Evolutionary conservation across 2,797 vertebrate genomes (phyloP), one percentile per base, ranked within the genome.

Genomic region (Phoeniculus purpureus): DNA sequence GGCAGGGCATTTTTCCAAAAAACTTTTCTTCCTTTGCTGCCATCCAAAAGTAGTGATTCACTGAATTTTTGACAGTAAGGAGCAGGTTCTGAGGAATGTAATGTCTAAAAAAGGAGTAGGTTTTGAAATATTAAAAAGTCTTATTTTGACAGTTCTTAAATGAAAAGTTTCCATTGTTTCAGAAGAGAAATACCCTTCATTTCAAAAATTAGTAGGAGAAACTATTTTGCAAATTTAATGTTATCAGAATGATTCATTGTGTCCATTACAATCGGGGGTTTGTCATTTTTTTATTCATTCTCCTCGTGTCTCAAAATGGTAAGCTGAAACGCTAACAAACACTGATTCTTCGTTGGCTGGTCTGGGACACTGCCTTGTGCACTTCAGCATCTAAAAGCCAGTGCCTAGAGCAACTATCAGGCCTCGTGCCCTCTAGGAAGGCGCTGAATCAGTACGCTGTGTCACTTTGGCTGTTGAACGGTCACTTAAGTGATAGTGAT

Each of bases 91-190:
- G 56, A 80, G 55, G 32, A 86, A 87, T 70, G 79, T 62, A 77
- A 54, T 43, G 6, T 64, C 90, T 94, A 67, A 92, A 90, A 90
- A 72, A 48, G 27, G 43, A 91, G 22, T 48, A 65, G 52, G 62
- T 80, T 90, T 86, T 92, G 50, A 87, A 95, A 82, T 95, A 87
- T 58, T 86, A 56, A 83, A 61, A 93, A 88, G 62, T 72, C 84
- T 80, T 61, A 32, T 92, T 94, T 89, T 88, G 76, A 92, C 93
- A 94, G 81, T 31, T 93, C 71, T 71, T 68, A 92, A 92, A 91
- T 62, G 18, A 82, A 56, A 78, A 88, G 22, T 62, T 87, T 32
- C 45, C 45, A n/a, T 62, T 72, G 26, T 84, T 87, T 75, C 68
- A 74, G 32, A 51, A 48, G 32, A 78, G 61, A 91, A 88, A 61